Evolutionary conservation across 2,113 vertebrate genomes (phyloP), one percentile per base, ranked within the genome.

Genomic region (Lota lota): DNA sequence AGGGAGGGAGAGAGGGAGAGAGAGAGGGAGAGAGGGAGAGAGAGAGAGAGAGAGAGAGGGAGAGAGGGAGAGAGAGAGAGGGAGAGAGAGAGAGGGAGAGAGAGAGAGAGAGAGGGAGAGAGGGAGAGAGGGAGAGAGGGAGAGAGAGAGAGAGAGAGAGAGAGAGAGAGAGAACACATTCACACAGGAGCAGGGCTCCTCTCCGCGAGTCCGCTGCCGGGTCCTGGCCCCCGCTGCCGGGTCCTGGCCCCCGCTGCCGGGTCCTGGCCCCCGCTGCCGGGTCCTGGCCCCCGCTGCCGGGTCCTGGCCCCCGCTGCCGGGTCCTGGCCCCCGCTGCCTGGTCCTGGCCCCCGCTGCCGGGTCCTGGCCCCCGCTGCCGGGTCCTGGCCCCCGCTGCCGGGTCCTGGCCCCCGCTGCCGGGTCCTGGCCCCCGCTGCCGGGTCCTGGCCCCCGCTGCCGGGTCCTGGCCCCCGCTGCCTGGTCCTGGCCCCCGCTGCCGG

Each of bases 381-480:
- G 28, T 28, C 28, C n/a, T 28, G 28, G 28, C 1, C 28, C 28
- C 28, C 28, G n/a, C n/a, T n/a, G n/a, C n/a, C n/a, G 28, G 28
- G 28, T 28, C 28, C n/a, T 3, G 28, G 28, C 28, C 28, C 28
- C 28, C 6, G 28, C 4, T 28, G n/a, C 28, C 28, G 28, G 28
- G 28, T 28, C 28, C n/a, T 28, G 28, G 28, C 28, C 28, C 28
- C 28, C 24, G 24, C n/a, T n/a, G 89, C 90, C 88, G 89, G 82
- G 82, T 81, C 70, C 85, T 86, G 88, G 28, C 89, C 88, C 80
- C 89, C 65, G 80, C 83, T 85, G 81, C 89, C n/a, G n/a, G 28
- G 3, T 0, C 2, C 28, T 3, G 28, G 28, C 28, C 28, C 28
- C 28, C 2, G 1, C 4, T 28, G n/a, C 28, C 28, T 3, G 28